Conservation (phyloP, 2,888 invertebrate species). For the Antitype chi region DNA sequence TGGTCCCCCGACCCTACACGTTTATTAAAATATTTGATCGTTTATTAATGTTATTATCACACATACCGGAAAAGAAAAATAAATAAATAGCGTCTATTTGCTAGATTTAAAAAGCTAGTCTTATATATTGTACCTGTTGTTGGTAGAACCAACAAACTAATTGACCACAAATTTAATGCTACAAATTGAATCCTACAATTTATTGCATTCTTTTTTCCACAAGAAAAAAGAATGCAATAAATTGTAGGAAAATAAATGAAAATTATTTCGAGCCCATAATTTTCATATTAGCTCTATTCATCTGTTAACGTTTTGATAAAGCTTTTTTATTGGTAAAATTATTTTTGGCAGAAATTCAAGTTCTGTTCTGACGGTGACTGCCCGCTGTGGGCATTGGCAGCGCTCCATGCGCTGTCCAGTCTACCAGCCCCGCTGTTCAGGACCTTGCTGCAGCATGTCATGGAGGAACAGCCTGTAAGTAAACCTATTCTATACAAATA, state of each 20-base stretch:
- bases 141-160: too few relatives aligned
- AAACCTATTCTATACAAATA: not conserved
- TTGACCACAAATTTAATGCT: too few relatives aligned
- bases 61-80: too few relatives aligned
- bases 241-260: not conserved
- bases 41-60: too few relatives aligned
- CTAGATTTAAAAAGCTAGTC: too few relatives aligned
- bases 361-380: constrained; percentile 87
- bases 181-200: too few relatives aligned
- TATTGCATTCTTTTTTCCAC: too few relatives aligned
- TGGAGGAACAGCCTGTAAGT: constrained; percentile 82
- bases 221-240: too few relatives aligned
- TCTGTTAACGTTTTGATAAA: not conserved
- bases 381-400: constrained; percentile 86
- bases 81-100: too few relatives aligned
- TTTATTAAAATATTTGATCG: too few relatives aligned
- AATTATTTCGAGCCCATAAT: not conserved
- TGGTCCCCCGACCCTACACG: too few relatives aligned
- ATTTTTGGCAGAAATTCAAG: constrained; percentile 82
- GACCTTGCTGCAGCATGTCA: constrained; percentile 76
- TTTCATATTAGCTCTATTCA: not conserved
- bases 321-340: not conserved
- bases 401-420: constrained; percentile 82
- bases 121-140: too few relatives aligned
- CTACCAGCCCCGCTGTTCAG: constrained; percentile 82